Percentiles rank a stretch among this genome's conserved stretches.
phyloP scores from a whole-genome alignment of 2,797 vertebrate species.

The Myotis daubentonii region DNA sequence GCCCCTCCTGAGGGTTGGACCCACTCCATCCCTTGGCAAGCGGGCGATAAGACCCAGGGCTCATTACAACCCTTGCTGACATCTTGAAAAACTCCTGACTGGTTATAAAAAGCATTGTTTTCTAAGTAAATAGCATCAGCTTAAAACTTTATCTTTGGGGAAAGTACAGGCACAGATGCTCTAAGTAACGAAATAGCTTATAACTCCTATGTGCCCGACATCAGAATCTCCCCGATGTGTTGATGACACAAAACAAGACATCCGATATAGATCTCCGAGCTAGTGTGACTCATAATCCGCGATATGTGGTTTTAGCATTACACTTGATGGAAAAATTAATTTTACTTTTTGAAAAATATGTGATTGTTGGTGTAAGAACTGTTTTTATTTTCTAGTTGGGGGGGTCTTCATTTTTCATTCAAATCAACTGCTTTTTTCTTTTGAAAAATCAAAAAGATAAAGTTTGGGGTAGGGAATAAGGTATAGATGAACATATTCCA shows the following conservation, averaged over 20 bases:
- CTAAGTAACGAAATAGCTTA: not conserved
- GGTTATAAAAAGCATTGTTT: constrained; percentile 29
- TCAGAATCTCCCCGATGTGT: not conserved
- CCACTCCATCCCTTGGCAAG: constrained; percentile 19
- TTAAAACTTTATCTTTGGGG: constrained; percentile 45
- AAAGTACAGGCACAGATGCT: constrained; percentile 7
- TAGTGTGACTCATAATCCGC: not conserved
- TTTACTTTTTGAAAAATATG: constrained; percentile 35
- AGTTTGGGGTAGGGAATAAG: not conserved
- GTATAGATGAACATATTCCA: not conserved
- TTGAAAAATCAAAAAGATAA: not conserved
- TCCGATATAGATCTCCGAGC: not conserved
- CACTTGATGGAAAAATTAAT: not conserved
- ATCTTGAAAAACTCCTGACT: constrained; percentile 53
- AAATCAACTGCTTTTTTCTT: not conserved
- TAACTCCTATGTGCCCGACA: not conserved
- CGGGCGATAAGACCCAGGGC: not conserved
- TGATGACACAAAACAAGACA: not conserved
- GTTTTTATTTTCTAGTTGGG: not conserved
- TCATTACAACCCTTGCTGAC: constrained; percentile 1
- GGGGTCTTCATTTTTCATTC: not conserved
- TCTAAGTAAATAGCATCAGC: constrained; percentile 18
- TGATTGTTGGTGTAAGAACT: not conserved
- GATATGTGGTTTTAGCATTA: not conserved
- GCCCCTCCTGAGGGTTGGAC: constrained; percentile 28